These are phyloP conservation scores for Ginglymostoma cirratum DNA, from an alignment of 2,113 vertebrate genomes.

Conservation along the genomic window DNA sequence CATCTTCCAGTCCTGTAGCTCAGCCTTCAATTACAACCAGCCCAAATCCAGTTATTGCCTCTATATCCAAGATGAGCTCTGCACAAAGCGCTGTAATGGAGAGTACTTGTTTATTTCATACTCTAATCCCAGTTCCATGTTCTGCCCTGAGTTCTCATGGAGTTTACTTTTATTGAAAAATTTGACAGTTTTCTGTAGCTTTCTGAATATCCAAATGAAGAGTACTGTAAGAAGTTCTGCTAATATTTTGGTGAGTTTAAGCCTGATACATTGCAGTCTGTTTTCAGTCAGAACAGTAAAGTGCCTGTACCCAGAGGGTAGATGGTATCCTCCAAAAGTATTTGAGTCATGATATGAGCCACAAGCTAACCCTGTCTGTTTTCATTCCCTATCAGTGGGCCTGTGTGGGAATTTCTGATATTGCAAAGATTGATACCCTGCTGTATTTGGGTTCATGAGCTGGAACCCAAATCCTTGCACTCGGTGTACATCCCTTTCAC, in stretches of 20 bases:
- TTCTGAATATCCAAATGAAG: not conserved
- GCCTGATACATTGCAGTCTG: not conserved
- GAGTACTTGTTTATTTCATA: not conserved
- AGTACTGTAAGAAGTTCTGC: not conserved
- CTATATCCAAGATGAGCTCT: not conserved
- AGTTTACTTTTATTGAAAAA: not conserved
- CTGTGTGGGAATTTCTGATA: not conserved
- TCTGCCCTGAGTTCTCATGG: conserved; percentile 1
- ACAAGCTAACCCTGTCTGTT: not conserved
- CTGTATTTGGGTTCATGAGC: not conserved
- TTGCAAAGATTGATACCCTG: not conserved
- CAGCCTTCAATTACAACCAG: not conserved
- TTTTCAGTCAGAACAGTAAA: not conserved
- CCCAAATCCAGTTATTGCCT: not conserved
- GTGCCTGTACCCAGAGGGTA: not conserved
- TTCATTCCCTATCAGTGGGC: not conserved
- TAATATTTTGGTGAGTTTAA: not conserved
- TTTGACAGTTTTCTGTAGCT: not conserved
- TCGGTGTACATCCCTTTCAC: not conserved
- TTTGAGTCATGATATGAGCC: not conserved
- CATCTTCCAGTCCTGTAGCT: not conserved
- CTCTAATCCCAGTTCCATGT: not conserved
- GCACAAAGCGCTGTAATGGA: not conserved
- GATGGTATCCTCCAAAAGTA: not conserved
- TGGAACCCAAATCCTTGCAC: not conserved